phyloP scores from a whole-genome alignment of 92 coral and sea anemone genomes.

The Phenganax subtilis region DNA sequence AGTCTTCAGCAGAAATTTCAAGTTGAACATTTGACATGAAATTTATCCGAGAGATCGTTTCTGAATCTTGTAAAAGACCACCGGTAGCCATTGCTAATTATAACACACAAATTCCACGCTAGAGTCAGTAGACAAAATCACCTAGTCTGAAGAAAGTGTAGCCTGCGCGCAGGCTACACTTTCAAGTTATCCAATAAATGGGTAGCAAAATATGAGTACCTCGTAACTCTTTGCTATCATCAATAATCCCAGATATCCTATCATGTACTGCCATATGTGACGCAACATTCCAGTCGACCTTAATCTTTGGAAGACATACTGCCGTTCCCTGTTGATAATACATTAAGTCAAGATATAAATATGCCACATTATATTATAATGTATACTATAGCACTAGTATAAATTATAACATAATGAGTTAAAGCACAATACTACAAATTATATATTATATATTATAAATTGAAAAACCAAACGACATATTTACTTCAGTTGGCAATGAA shows the following conservation, averaged over 20 bases:
- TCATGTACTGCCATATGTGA: conserved; percentile 93
- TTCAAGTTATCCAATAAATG: neutral
- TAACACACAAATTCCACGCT: neutral
- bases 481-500: too few species aligned
- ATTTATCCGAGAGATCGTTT: neutral
- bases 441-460: neutral
- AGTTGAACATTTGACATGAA: conserved; percentile 5
- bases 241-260: conserved; percentile 71
- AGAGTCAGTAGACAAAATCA: neutral
- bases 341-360: neutral
- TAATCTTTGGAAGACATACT: conserved; percentile 55
- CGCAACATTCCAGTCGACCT: conserved; percentile 71
- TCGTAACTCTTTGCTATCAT: conserved; percentile 59
- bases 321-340: conserved; percentile 33
- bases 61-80: neutral
- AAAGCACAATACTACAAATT: too few species aligned
- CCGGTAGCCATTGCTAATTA: neutral
- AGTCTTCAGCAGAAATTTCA: conserved; percentile 24
- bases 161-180: too few species aligned
- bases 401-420: too few species aligned
- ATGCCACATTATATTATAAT: neutral
- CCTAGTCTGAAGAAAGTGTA: neutral
- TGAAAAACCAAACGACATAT: neutral
- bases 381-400: neutral
- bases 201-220: conserved; percentile 37